Conservation (phyloP, 2,113 vertebrate genomes). For the Podilymbus podiceps region DNA sequence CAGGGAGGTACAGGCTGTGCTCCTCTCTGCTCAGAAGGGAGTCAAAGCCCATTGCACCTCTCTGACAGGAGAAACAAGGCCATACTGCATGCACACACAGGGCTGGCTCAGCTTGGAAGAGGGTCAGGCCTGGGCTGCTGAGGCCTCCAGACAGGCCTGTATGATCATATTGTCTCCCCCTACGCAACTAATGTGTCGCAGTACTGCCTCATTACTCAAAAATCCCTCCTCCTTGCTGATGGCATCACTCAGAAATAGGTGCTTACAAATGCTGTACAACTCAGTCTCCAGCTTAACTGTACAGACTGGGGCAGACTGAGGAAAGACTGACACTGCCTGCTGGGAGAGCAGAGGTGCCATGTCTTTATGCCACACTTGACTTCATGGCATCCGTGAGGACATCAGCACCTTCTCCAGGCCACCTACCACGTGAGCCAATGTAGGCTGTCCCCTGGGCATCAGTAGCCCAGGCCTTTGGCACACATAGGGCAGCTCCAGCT, state of each 20-base stretch:
- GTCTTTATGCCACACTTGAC: background rate
- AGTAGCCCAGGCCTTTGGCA: background rate
- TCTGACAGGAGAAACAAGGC: background rate
- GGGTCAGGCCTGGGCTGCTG: background rate
- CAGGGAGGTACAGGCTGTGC: background rate
- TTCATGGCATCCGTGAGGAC: background rate
- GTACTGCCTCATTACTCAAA: background rate
- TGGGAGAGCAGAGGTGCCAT: background rate
- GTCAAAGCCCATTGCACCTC: background rate
- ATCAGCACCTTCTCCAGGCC: background rate
- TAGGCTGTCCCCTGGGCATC: background rate
- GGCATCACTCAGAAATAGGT: background rate
- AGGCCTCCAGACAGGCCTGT: background rate
- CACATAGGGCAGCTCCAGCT: background rate
- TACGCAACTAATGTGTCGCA: background rate
- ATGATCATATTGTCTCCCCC: background rate
- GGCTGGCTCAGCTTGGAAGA: background rate
- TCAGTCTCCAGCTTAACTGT: background rate
- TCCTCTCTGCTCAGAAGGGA: background rate
- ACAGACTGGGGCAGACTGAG: background rate
- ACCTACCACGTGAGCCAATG: accelerated
- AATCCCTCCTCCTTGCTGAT: background rate
- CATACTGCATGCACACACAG: background rate
- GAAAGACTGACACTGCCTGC: background rate
- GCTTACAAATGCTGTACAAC: background rate